Conservation (phyloP, 2,888 invertebrate species). For the Polydrusus tereticollis region DNA sequence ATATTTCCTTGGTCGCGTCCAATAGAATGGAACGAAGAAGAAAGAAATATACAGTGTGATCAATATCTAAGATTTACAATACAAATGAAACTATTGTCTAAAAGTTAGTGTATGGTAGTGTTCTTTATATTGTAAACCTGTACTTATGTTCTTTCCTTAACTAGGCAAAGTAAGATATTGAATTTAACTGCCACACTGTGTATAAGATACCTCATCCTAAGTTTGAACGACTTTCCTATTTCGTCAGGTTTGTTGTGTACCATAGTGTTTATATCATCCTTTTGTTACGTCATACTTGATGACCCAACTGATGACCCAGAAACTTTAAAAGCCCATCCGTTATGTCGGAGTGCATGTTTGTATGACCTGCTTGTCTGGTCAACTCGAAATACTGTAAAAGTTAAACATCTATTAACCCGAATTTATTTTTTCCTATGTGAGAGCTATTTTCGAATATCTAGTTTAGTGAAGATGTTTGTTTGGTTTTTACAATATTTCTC, state of each 20-base stretch:
- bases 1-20: too few species aligned
- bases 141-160: too few species aligned
- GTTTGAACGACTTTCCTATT: not conserved
- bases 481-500: not conserved
- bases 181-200: too few species aligned
- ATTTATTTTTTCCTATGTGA: conserved; percentile 9
- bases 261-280: conserved; percentile 34
- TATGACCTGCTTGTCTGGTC: not conserved
- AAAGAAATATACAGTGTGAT: too few species aligned
- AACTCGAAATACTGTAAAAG: not conserved
- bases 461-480: not conserved
- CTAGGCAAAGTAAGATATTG: too few species aligned
- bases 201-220: not conserved
- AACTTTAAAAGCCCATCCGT: not conserved
- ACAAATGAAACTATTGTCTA: too few species aligned
- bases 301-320: not conserved
- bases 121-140: too few species aligned
- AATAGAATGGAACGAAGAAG: too few species aligned
- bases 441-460: not conserved
- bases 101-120: too few species aligned
- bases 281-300: conserved; percentile 34
- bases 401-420: not conserved
- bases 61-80: too few species aligned
- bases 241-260: not conserved
- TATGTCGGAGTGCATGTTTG: not conserved